phyloP scores from a whole-genome alignment of 2,113 vertebrate genomes.

The Mystacornis crossleyi region DNA sequence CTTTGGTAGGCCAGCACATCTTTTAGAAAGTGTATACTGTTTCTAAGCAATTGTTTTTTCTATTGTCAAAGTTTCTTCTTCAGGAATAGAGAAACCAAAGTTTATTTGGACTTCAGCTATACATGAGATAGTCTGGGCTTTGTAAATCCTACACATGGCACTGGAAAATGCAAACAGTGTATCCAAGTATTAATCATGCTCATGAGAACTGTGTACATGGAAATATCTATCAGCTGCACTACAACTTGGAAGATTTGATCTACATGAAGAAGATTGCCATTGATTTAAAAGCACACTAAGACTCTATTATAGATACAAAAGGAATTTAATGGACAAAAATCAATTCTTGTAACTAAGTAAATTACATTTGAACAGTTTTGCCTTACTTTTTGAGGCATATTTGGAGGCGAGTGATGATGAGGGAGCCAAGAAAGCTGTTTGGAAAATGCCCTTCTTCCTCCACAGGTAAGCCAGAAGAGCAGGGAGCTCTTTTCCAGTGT shows the following conservation, averaged over 20 bases:
- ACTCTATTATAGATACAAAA: background rate
- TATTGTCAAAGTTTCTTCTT: slow-evolving; percentile 49
- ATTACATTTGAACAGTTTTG: background rate
- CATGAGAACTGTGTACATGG: background rate
- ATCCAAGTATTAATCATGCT: background rate
- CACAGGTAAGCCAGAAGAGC: background rate
- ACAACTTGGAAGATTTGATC: background rate
- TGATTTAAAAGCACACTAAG: background rate
- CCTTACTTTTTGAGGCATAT: background rate
- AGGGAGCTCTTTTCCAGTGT: background rate
- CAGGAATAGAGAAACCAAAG: background rate
- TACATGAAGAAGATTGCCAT: background rate
- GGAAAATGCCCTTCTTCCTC: background rate
- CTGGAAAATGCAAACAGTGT: slow-evolving; percentile 39
- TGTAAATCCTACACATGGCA: slow-evolving; percentile 10
- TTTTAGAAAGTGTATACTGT: slow-evolving; percentile 44
- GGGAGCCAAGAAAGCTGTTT: background rate
- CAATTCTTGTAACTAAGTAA: background rate
- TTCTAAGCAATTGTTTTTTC: slow-evolving; percentile 62
- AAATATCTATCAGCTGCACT: background rate
- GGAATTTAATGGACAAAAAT: background rate
- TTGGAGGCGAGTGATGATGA: background rate
- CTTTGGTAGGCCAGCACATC: slow-evolving; percentile 10
- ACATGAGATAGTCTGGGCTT: background rate
- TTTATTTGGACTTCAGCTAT: slow-evolving; percentile 39